These are phyloP conservation scores for Dasysyrphus tricinctus DNA, from an alignment of 2,888 invertebrate species.

Conservation along the genomic window DNA sequence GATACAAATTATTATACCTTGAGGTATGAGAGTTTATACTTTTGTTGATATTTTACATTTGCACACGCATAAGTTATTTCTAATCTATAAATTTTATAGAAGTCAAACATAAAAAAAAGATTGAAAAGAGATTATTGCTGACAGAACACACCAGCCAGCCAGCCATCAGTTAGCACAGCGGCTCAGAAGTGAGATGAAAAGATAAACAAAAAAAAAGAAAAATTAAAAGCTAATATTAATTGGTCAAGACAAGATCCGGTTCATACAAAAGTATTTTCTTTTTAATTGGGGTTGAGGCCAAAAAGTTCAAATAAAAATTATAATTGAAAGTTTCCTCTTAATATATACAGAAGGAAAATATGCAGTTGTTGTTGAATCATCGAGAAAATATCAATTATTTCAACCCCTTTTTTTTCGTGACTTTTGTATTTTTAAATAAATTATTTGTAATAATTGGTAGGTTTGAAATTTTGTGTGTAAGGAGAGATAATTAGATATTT, in stretches of 20 bases:
- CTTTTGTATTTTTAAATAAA: not conserved
- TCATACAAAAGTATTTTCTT: not conserved
- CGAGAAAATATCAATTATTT: not conserved
- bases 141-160: not conserved
- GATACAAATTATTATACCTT: constrained; percentile 20
- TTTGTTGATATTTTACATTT: constrained; percentile 18
- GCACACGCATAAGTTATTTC: constrained; percentile 8
- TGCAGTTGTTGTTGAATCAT: not conserved
- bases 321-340: not conserved
- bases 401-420: not conserved
- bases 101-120: not conserved
- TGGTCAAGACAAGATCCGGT: constrained; percentile 2
- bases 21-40: not conserved
- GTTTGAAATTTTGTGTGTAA: no score
- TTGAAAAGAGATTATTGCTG: constrained; percentile 8
- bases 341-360: not conserved
- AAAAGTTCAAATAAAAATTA: constrained; percentile 14
- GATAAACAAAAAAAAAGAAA: no score
- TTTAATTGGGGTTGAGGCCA: constrained; percentile 11
- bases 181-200: not conserved
- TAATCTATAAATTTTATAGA: not conserved
- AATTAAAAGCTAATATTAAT: constrained; percentile 3
- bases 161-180: not conserved
- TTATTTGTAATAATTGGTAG: no score
- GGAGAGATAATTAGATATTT: no score